Evolutionary conservation across 2,888 invertebrate genomes (phyloP).

Genomic region (Drosophila diplacantha): DNA sequence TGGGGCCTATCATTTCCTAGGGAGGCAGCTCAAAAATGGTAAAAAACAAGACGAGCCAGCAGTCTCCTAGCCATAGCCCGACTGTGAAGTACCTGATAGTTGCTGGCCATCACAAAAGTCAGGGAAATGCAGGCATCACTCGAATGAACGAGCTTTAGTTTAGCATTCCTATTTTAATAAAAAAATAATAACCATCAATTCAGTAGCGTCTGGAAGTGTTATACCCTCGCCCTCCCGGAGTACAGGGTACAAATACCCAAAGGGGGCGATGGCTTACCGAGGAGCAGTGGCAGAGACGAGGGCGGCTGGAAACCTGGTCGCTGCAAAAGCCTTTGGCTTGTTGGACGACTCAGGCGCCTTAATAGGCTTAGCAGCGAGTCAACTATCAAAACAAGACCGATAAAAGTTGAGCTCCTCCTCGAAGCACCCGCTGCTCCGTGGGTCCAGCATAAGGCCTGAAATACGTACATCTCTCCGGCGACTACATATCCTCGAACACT

Average conservation of each 20-base stretch:
- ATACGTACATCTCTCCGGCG: conserved; percentile 5
- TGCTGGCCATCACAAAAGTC: too few relatives aligned
- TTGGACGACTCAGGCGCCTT: conserved; percentile 61
- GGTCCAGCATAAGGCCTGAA: conserved; percentile 21
- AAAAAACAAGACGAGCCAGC: background rate
- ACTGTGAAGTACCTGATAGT: background rate
- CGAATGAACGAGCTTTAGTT: too few relatives aligned
- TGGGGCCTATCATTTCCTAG: conserved; percentile 56
- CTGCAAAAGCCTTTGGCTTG: conserved; percentile 67
- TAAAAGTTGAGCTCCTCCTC: conserved; percentile 50
- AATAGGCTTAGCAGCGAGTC: conserved; percentile 69
- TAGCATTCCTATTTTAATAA: too few relatives aligned
- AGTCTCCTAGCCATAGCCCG: background rate
- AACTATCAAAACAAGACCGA: conserved; percentile 70
- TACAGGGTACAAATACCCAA: background rate
- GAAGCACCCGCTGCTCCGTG: conserved; percentile 11
- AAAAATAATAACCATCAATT: background rate
- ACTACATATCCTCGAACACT: background rate
- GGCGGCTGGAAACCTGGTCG: conserved; percentile 56
- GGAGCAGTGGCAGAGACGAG: background rate
- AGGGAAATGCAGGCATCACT: background rate
- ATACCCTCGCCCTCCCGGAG: background rate
- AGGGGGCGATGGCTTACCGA: conserved; percentile 1
- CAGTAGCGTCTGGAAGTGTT: background rate
- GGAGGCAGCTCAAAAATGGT: conserved; percentile 10